Evolutionary conservation across 2,797 vertebrate genomes (phyloP), one percentile per base, ranked within the genome.

Genomic region (Pogonophryne albipinna): DNA sequence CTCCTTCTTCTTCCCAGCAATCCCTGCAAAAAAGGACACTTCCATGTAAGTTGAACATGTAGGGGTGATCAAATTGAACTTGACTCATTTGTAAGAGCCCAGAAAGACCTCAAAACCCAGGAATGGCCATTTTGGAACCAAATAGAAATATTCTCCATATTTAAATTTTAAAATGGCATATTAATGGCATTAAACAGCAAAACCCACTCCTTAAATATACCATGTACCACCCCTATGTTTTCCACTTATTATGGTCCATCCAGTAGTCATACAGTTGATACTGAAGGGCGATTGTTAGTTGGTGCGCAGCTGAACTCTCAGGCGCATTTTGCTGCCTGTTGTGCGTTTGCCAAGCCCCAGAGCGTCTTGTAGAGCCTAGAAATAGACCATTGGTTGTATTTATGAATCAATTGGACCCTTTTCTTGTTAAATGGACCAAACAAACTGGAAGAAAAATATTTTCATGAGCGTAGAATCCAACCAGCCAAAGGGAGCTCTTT

Each of bases 1-100:
- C 92, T 94, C 90, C 92, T 93, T 95, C 95, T 96, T 95, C 95
- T 95, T 96, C 94, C 95, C 95, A 96, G 94, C 91, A 96, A 95
- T 93, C 95, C 94, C 92, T 95, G 95, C 95, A 95, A 94, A 91
- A 87, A 93, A 89, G 94, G 95, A 92, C 92, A 94, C 93, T 92
- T 95, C 95, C 95, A 96, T 95, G 91, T 95, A 76, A 80, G 93
- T 91, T 92, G 85, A 91, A 85, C 87, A 75, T 92, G 92, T 87
- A 94, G 95, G 95, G 95, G 95, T 96, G 95, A 90, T 67, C 91
- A 91, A 59, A 91, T 87, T 92, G 76, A 76, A 84, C 76, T 66
- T 82, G 85, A 91, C 61, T 85, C 78, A 86, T 90, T 89, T 1
- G 19, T n/a, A 87, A 84, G 15, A 66, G 34, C 59, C 74, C 49